A percentile compares a stretch with the other conserved stretches of the same genome.
Evolutionary conservation across 2,113 vertebrate genomes (phyloP).

Genomic region (Dicerorhinus sumatrensis): DNA sequence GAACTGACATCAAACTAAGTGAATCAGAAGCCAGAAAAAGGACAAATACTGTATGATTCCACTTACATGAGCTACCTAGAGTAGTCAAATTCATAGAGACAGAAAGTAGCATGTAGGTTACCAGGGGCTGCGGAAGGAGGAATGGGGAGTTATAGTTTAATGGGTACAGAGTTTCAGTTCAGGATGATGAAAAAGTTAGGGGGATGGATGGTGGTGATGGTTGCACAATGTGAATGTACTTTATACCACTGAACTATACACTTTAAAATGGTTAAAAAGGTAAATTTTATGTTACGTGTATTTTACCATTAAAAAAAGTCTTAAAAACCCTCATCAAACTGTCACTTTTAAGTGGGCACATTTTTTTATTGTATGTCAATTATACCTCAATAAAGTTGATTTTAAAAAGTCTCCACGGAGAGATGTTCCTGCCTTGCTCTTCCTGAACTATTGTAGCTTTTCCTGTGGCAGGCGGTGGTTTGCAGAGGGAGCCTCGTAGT

Average conservation of each 20-base stretch:
- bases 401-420: neutral
- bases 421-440: neutral
- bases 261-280: neutral
- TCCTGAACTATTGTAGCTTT: neutral
- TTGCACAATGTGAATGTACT: no score
- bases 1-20: neutral
- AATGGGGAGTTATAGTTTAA: neutral
- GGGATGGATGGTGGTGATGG: neutral
- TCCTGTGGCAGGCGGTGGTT: accelerated
- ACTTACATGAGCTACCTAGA: no score
- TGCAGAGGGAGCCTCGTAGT: neutral
- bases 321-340: neutral
- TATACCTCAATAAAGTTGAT: neutral
- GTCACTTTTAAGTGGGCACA: neutral
- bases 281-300: neutral
- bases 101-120: neutral
- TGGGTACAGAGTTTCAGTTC: neutral
- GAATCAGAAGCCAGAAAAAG: neutral
- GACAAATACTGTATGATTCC: neutral
- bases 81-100: neutral
- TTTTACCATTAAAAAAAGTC: neutral
- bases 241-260: neutral
- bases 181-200: neutral
- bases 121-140: accelerated
- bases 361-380: neutral